phyloP scores from a whole-genome alignment of 2,797 vertebrate species.

The Eutrigla gurnardus region DNA sequence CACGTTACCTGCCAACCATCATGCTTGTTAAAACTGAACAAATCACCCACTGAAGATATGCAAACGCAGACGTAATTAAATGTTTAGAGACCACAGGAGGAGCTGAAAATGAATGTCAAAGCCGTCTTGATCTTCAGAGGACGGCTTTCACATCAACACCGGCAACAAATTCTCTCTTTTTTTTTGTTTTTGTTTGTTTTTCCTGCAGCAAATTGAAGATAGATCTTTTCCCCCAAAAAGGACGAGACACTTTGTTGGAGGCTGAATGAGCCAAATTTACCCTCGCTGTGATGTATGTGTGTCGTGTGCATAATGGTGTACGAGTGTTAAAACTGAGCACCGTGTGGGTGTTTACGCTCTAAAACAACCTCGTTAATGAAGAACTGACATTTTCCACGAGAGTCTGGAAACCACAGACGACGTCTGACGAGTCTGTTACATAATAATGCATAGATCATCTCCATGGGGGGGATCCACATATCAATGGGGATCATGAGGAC shows the following conservation, averaged over 20 bases:
- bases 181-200: slow-evolving; percentile 37
- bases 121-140: slow-evolving; percentile 54
- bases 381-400: slow-evolving; percentile 57
- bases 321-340: slow-evolving; percentile 6
- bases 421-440: slow-evolving; percentile 63
- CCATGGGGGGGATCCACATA: slow-evolving; percentile 1
- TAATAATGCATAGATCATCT: slow-evolving; percentile 54
- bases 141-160: slow-evolving; percentile 49
- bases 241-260: slow-evolving; percentile 50
- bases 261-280: slow-evolving; percentile 60
- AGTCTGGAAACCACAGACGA: slow-evolving; percentile 48
- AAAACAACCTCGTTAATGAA: slow-evolving; percentile 69
- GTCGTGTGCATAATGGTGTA: slow-evolving; percentile 22
- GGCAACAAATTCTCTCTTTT: slow-evolving; percentile 47
- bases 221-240: slow-evolving; percentile 32
- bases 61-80: slow-evolving; percentile 63
- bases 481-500: slow-evolving; percentile 9
- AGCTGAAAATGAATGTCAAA: slow-evolving; percentile 51
- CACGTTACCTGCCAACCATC: slow-evolving; percentile 55
- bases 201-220: slow-evolving; percentile 31
- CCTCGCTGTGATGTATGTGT: slow-evolving; percentile 20
- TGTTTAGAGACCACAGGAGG: slow-evolving; percentile 49
- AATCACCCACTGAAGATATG: slow-evolving; percentile 38
- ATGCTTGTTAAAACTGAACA: slow-evolving; percentile 43
- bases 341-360: slow-evolving; percentile 49